Evolutionary conservation across 2,888 invertebrate genomes (phyloP).

Genomic region (Pheosia gnoma): DNA sequence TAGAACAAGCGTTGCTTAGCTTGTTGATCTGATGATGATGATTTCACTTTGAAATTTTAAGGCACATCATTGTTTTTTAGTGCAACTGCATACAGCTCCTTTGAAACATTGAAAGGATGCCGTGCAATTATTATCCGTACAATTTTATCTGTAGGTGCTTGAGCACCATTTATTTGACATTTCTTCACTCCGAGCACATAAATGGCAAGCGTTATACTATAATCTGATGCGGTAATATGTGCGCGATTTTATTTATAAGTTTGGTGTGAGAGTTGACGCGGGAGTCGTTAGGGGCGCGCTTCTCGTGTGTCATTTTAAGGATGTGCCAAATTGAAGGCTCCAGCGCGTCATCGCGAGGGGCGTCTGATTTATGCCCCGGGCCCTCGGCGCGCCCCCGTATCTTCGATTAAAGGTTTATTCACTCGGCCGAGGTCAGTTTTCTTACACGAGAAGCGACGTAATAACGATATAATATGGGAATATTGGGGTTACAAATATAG

Average conservation of each 20-base stretch:
- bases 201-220: constrained; percentile 21
- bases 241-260: constrained; percentile 56
- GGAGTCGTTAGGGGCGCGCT: constrained; percentile 75
- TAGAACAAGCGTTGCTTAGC: too few relatives aligned
- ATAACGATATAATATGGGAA: constrained; percentile 62
- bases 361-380: constrained; percentile 78
- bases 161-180: constrained; percentile 7
- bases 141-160: too few relatives aligned
- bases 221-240: constrained; percentile 45
- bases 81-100: too few relatives aligned
- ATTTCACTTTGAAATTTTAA: too few relatives aligned
- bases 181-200: constrained; percentile 15
- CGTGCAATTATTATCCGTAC: too few relatives aligned
- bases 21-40: too few relatives aligned
- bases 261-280: constrained; percentile 65
- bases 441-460: constrained; percentile 60
- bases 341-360: constrained; percentile 77
- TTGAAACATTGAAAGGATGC: too few relatives aligned
- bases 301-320: constrained; percentile 85
- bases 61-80: too few relatives aligned
- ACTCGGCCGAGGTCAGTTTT: constrained; percentile 81
- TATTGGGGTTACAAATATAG: constrained; percentile 54
- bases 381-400: constrained; percentile 58
- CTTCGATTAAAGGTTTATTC: constrained; percentile 78
- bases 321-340: constrained; percentile 84